A percentile compares a stretch with the other conserved stretches of the same genome.
Conservation (phyloP, 2,888 invertebrate genomes). For the Schizaphis graminum region DNA sequence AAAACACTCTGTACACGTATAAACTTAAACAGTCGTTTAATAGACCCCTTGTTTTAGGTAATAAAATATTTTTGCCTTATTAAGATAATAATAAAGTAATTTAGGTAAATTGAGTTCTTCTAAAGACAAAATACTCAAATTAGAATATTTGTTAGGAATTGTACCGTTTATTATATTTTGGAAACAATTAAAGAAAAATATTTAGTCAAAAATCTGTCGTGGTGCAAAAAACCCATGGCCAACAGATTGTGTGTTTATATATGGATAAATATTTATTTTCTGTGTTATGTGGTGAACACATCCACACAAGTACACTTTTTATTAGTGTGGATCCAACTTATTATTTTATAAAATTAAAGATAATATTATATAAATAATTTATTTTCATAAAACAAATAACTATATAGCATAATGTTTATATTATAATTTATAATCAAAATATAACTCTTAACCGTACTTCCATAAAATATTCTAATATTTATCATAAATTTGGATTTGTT, state of each 20-base stretch:
- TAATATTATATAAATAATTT: background rate
- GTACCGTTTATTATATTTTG: background rate
- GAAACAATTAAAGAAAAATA: background rate
- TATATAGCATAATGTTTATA: background rate
- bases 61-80: background rate
- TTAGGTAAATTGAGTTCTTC: slow-evolving; percentile 12
- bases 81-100: slow-evolving; percentile 32
- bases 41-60: background rate
- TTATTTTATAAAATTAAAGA: background rate
- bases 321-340: no score
- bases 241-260: no score
- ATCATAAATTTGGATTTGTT: background rate
- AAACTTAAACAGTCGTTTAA: background rate
- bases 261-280: no score
- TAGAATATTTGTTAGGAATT: background rate
- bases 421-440: slow-evolving; percentile 16
- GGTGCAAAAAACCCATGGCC: no score
- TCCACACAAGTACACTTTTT: no score
- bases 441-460: background rate
- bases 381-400: slow-evolving; percentile 17
- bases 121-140: slow-evolving; percentile 11
- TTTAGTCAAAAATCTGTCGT: no score
- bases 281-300: no score
- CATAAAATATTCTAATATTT: background rate
- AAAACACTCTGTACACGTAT: slow-evolving; percentile 6